Evolutionary conservation across 1,140 invertebrate genomes (phyloP).

Genomic region (Drosophila dunni): DNA sequence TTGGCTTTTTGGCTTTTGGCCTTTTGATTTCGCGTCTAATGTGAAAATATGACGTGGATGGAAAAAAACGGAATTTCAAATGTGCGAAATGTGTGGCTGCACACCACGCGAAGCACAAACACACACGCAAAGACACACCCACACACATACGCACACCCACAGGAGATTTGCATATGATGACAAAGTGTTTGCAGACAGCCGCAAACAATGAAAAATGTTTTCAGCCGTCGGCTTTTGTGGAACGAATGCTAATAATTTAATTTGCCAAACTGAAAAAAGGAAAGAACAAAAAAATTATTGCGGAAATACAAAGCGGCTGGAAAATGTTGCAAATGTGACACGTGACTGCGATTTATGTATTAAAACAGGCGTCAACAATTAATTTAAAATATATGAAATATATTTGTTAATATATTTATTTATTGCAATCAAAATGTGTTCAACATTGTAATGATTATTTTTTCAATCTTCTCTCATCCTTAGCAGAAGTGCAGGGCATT

Average conservation of each 20-base stretch:
- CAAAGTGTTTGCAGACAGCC: conserved; percentile 77
- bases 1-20: background rate
- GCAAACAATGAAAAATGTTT: conserved; percentile 82
- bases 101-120: conserved; percentile 1
- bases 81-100: conserved; percentile 64
- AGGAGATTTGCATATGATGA: conserved; percentile 65
- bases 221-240: conserved; percentile 48
- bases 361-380: conserved; percentile 54
- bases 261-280: conserved; percentile 55
- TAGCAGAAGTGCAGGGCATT: conserved; percentile 80
- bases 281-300: conserved; percentile 38
- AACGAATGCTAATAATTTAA: conserved; percentile 56
- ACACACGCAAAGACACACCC: conserved; percentile 11
- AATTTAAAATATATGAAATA: conserved; percentile 55
- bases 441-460: conserved; percentile 19
- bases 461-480: background rate
- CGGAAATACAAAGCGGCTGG: background rate
- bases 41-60: conserved; percentile 71
- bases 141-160: conserved; percentile 22
- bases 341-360: conserved; percentile 77
- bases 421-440: conserved; percentile 54
- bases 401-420: conserved; percentile 49
- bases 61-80: conserved; percentile 77
- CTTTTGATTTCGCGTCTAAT: conserved; percentile 70
- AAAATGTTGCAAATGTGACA: conserved; percentile 42